phyloP scores from a whole-genome alignment of 2,113 vertebrate species.

The Ptyas mucosa region DNA sequence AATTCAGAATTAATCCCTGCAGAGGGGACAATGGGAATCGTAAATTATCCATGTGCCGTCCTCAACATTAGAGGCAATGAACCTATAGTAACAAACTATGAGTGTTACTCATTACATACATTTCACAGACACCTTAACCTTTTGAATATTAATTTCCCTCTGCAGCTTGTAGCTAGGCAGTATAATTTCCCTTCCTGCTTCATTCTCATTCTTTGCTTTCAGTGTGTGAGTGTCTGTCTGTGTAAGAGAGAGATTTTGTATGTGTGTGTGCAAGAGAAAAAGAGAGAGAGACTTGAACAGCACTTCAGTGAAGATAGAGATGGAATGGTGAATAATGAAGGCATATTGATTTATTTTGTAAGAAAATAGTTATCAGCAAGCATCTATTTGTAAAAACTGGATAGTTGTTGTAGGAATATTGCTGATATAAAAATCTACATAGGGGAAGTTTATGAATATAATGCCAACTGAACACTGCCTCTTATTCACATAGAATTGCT shows the following conservation, averaged over 20 bases:
- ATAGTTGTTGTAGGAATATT: slow-evolving; percentile 46
- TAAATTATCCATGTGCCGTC: slow-evolving; percentile 94
- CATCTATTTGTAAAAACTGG: slow-evolving; percentile 32
- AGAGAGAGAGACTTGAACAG: slow-evolving; percentile 35
- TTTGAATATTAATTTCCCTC: slow-evolving; percentile 89
- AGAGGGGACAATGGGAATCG: slow-evolving; percentile 93
- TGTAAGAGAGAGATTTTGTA: slow-evolving; percentile 19
- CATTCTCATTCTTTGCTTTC: slow-evolving; percentile 49
- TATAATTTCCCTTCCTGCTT: slow-evolving; percentile 56
- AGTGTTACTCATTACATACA: slow-evolving; percentile 91
- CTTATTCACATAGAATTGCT: slow-evolving; percentile 8
- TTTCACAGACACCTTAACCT: slow-evolving; percentile 92
- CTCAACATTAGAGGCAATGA: slow-evolving; percentile 88
- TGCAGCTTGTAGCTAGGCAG: slow-evolving; percentile 69
- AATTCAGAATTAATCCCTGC: slow-evolving; percentile 99
- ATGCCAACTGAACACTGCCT: neutral
- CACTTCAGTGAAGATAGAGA: slow-evolving; percentile 51
- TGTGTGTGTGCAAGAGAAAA: slow-evolving; percentile 45
- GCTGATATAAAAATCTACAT: slow-evolving; percentile 16
- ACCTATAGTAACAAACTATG: slow-evolving; percentile 93
- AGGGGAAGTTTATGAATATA: slow-evolving; percentile 29
- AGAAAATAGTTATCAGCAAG: slow-evolving; percentile 44
- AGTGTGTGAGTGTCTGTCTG: slow-evolving; percentile 11
- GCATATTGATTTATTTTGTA: slow-evolving; percentile 56
- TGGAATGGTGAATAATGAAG: slow-evolving; percentile 40